Base-by-base conservation (phyloP, 2,113 vertebrate species). In the Chaenogobius annularis region DNA sequence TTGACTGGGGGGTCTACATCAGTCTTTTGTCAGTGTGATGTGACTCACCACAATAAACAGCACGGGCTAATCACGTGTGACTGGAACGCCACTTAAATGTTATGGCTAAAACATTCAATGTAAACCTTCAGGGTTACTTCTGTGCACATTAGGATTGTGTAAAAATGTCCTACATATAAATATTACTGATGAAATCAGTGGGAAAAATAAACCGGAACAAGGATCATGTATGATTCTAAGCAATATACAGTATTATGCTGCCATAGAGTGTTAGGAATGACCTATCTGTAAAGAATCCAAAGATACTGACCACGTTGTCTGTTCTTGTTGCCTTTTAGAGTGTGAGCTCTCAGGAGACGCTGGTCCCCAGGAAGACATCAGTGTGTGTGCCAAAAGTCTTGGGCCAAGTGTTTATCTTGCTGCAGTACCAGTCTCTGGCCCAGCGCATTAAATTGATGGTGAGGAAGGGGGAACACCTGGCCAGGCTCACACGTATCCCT, bases 401-500 rank as follows among this genome's bases (percentile, higher is more conserved):
- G n/a, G 92, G 94, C 3, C 93, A 95, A 66, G 90, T 96, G 43
- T 91, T 95, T 56, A 83, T 96, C 73, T 88, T 95, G 71, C 93
- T 96, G 62, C 95, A 95, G 88, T 93, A 93, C 75, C 95, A 95
- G 88, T 83, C 86, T 0, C 46, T 70, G 9, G 94, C 94, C 50
- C 87, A 90, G 48, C 89, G 93, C 23, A 91, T 96, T 81, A 95
- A 95, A 83, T 94, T 95, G 79, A 93, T 96, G 93, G 89, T 96
- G 9, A 79, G 88, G 46, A 95, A 94, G 81, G 95, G 94, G 0
- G 90, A 94, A 79, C 90, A 87, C 20, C 86, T 95, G 81, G 73
- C 80, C 75, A 92, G 88, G 74, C 91, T 93, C 1, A 94, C 84
- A 0, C 81, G 86, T 3, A 69, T 95, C 77, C 94, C 88, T 0